Percentiles rank a stretch among this genome's conserved stretches.
Evolutionary conservation across 2,113 vertebrate genomes (phyloP).

Genomic region (Genyomyrus donnyi): DNA sequence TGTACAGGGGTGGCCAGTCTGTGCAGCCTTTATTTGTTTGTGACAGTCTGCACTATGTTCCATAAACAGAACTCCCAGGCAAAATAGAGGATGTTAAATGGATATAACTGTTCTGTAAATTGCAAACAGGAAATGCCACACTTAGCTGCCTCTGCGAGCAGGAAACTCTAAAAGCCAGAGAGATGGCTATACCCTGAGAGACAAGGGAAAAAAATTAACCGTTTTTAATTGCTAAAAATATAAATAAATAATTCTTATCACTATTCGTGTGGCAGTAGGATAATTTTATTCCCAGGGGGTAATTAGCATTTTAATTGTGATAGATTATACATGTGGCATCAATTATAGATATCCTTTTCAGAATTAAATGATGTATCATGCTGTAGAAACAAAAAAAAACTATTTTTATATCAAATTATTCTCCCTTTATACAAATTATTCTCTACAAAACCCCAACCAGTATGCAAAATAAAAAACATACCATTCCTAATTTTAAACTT

Average conservation of each 20-base stretch:
- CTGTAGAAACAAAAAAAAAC: background rate
- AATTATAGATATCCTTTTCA: constrained; percentile 3
- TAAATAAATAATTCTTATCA: background rate
- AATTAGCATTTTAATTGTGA: background rate
- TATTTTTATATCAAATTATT: background rate
- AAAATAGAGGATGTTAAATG: background rate
- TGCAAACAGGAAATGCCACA: background rate
- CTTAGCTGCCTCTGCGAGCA: background rate
- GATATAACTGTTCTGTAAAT: background rate
- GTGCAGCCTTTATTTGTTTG: background rate
- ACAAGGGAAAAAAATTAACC: background rate
- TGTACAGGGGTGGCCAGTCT: background rate
- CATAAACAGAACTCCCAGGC: background rate
- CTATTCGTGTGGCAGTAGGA: background rate
- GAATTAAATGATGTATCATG: background rate
- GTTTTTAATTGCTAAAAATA: background rate
- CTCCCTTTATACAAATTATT: background rate
- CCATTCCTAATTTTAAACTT: background rate
- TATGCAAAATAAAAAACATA: background rate
- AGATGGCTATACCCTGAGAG: background rate
- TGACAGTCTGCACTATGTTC: background rate
- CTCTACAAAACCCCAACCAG: background rate
- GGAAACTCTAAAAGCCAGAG: background rate
- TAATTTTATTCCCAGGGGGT: background rate
- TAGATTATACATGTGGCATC: background rate